Conservation (phyloP, 2,797 vertebrate species). For the Acrocephalus scirpaceus region DNA sequence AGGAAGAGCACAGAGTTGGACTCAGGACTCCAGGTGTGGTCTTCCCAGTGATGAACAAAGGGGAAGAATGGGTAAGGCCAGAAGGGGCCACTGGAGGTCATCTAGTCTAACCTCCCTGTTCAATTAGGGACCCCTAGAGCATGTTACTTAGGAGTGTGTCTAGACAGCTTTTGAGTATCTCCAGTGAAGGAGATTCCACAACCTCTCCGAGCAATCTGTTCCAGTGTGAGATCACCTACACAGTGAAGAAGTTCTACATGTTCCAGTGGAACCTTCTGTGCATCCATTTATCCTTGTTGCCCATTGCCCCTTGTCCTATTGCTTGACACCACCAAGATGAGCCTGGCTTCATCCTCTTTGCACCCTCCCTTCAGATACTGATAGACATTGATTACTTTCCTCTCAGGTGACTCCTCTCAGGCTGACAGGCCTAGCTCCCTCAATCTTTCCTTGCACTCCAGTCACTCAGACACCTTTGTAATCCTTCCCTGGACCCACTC, state of each 20-base stretch:
- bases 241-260: not conserved
- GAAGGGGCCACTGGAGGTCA: not conserved
- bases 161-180: not conserved
- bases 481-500: not conserved
- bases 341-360: not conserved
- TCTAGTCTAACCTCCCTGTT: not conserved
- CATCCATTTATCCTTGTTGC: not conserved
- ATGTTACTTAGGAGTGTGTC: not conserved
- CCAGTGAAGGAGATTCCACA: not conserved
- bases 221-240: not conserved
- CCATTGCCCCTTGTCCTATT: not conserved
- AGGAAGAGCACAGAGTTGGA: not conserved
- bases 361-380: not conserved
- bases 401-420: not conserved
- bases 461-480: not conserved
- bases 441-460: not conserved
- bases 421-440: not conserved
- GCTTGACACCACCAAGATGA: not conserved
- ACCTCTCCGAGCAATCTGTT: not conserved
- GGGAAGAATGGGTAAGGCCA: not conserved
- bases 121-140: not conserved
- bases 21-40: not conserved
- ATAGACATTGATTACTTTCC: too few relatives aligned
- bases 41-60: not conserved
- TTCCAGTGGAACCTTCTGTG: not conserved